Evolutionary conservation across 2,888 invertebrate species (phyloP).

Genomic region (Gymnocheta viridis): DNA sequence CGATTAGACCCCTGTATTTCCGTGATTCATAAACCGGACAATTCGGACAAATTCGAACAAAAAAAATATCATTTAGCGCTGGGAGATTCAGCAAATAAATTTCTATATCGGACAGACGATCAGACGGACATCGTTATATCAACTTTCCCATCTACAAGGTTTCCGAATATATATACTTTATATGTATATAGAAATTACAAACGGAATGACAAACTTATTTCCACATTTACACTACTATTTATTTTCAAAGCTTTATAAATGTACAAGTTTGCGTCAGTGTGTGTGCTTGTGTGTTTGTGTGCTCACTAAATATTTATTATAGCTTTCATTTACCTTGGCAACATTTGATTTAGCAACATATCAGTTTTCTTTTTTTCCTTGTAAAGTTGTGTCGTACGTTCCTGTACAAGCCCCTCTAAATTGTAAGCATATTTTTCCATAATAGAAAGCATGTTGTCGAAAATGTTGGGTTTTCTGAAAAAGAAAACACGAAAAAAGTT

Average conservation of each 20-base stretch:
- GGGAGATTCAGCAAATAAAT: no score
- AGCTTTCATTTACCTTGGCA: constrained; percentile 87
- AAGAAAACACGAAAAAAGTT: not conserved
- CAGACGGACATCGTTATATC: no score
- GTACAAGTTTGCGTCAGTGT: not conserved
- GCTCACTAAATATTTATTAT: not conserved
- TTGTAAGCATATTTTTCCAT: constrained; percentile 96
- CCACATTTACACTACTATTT: no score
- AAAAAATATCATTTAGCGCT: no score
- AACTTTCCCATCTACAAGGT: no score
- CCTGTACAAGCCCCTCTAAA: constrained; percentile 91
- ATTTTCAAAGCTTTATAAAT: not conserved
- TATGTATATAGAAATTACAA: no score
- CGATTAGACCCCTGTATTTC: no score
- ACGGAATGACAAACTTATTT: no score
- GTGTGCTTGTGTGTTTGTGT: not conserved
- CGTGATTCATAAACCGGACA: no score
- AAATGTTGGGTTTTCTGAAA: constrained; percentile 90
- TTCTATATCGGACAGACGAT: no score
- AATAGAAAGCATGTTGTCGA: constrained; percentile 94
- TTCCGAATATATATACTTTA: no score
- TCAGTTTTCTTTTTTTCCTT: constrained; percentile 94
- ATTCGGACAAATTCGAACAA: no score
- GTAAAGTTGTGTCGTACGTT: constrained; percentile 89
- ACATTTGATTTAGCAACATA: constrained; percentile 91